phyloP scores from a whole-genome alignment of 2,888 invertebrate species.

The Agrotis clavis region DNA sequence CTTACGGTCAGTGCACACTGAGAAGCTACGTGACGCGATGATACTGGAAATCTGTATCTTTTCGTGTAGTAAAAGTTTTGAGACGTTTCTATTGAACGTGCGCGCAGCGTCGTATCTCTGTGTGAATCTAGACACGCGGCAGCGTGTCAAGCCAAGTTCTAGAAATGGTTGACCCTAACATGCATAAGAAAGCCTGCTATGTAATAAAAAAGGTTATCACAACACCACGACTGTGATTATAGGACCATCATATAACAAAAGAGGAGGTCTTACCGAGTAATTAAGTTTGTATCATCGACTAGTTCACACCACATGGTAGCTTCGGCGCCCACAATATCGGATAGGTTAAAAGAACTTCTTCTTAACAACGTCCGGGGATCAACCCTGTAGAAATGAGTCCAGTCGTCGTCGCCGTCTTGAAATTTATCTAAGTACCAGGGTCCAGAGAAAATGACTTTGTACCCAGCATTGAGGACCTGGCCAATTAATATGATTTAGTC shows the following conservation, averaged over 20 bases:
- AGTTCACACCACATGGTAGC: constrained; percentile 98
- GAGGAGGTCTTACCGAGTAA: constrained; percentile 80
- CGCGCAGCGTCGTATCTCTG: too few relatives aligned
- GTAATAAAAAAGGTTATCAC: too few relatives aligned
- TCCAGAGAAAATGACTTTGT: constrained; percentile 93
- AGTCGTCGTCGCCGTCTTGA: constrained; percentile 90
- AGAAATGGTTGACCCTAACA: too few relatives aligned
- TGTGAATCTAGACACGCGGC: too few relatives aligned
- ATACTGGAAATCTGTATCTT: too few relatives aligned
- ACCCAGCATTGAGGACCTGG: constrained; percentile 63
- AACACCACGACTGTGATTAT: not conserved
- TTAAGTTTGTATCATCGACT: constrained; percentile 93
- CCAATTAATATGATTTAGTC: constrained; percentile 2
- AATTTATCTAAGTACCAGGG: constrained; percentile 96
- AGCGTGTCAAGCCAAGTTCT: too few relatives aligned
- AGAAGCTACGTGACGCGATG: too few relatives aligned
- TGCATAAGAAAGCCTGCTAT: too few relatives aligned
- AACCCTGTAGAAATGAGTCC: constrained; percentile 93
- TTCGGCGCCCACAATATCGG: constrained; percentile 96
- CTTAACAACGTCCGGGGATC: constrained; percentile 92
- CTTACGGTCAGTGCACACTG: not conserved
- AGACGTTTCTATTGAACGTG: too few relatives aligned
- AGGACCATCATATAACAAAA: not conserved
- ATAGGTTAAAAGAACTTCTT: constrained; percentile 78
- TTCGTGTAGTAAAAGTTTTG: too few relatives aligned